phyloP scores from a whole-genome alignment of 1,140 invertebrate species.

The Caenorhabditis remanei region DNA sequence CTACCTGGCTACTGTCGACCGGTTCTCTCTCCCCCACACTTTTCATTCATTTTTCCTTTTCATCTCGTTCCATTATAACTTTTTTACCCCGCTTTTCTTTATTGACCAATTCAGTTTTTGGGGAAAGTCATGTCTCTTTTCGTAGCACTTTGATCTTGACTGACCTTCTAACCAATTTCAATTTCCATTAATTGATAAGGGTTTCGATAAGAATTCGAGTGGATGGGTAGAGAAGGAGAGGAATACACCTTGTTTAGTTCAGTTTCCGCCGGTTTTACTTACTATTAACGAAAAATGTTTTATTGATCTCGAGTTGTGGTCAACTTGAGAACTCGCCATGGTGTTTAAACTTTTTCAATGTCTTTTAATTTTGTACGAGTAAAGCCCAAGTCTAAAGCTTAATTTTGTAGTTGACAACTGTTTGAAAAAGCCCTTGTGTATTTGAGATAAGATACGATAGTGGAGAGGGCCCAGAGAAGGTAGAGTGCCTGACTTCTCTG shows the following conservation, averaged over 20 bases:
- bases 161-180: neutral
- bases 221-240: neutral
- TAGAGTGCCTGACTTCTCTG: no score
- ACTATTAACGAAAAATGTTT: no score
- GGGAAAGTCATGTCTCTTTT: neutral
- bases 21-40: neutral
- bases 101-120: neutral
- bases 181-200: neutral
- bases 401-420: no score
- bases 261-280: neutral
- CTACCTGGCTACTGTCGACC: slow-evolving; percentile 9
- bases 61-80: neutral
- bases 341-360: no score
- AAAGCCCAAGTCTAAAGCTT: no score
- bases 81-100: neutral
- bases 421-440: no score
- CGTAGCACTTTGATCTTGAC: neutral
- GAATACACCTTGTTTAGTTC: neutral
- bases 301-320: no score
- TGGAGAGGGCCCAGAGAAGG: no score
- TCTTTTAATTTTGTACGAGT: no score
- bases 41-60: slow-evolving; percentile 9
- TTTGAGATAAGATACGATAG: no score
- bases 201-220: neutral
- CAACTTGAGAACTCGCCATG: no score